phyloP scores from a whole-genome alignment of 2,113 vertebrate genomes.

The Oxyura jamaicensis region DNA sequence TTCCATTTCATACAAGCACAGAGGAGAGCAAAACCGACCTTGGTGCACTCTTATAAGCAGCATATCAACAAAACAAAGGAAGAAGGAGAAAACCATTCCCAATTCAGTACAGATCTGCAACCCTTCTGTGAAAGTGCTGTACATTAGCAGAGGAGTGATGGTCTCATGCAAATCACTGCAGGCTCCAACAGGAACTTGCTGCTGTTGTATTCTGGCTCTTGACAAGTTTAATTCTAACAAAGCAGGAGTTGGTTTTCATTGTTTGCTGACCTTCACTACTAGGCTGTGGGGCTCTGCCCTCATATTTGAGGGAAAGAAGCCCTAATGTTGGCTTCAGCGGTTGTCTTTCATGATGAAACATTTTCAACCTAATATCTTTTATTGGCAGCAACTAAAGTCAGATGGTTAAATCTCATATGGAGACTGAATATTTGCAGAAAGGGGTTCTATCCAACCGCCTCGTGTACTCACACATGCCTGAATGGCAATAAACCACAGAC shows the following conservation, averaged over 20 bases:
- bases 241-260: not conserved
- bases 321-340: not conserved
- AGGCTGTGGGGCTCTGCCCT: not conserved
- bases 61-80: not conserved
- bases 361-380: constrained; percentile 37
- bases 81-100: not conserved
- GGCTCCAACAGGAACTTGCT: not conserved
- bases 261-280: not conserved
- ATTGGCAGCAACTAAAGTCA: constrained; percentile 70
- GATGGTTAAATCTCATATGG: constrained; percentile 72
- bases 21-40: not conserved
- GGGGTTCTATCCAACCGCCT: constrained; percentile 63
- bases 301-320: not conserved
- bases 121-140: not conserved
- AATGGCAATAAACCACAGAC: not conserved
- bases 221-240: not conserved
- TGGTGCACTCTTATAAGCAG: not conserved
- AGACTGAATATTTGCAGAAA: constrained; percentile 59
- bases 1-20: not conserved
- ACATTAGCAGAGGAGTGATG: not conserved
- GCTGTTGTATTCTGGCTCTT: not conserved
- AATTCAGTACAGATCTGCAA: not conserved
- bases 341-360: constrained; percentile 14
- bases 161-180: not conserved
- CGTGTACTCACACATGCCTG: not conserved